Base-by-base conservation (phyloP, 1,140 invertebrate species). In the Nixonia krombeini region DNA sequence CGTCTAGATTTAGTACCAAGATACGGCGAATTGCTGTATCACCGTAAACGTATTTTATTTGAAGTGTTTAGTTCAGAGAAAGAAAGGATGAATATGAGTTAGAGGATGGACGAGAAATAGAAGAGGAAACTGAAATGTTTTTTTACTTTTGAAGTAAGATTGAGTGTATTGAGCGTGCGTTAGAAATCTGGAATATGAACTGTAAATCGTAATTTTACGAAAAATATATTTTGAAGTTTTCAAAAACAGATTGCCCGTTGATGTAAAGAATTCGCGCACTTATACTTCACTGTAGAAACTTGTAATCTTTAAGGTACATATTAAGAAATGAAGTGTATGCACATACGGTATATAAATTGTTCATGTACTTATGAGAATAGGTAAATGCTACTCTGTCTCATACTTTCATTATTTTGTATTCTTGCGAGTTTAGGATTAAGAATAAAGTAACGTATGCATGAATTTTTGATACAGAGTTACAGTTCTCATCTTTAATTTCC, bases 391-490 rank as follows among this genome's bases (percentile, higher is more conserved):
- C 9, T 9, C 49, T 68, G 37, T 62, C 49, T 61, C 56, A 55
- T 12, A 45, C 74, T 78, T 74, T 71, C 68, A 78, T 81, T 76
- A 79, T 80, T 80, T 80, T 82, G 73, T 82, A 82, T 70, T 75
- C 67, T 72, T 72, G 68, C 53, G 50, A 74, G 71, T 62, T 66
- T 80, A 79, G 75, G 69, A 70, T 41, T 73, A 69, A 59, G 73
- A 78, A 78, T 80, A 79, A 82, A 80, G 67, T 80, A 76, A 71
- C 61, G 58, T 71, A 71, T 73, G 65, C 55, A 47, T 42, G 18
- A 61, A 47, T 13, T 42, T 15, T 29, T n/a, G n/a, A n/a, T n/a
- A n/a, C n/a, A n/a, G n/a, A n/a, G n/a, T n/a, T n/a, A 26, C 29
- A 5, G 25, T 26, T 5, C 9, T 26, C n/a, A n/a, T n/a, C n/a